Percentiles rank a stretch among this genome's conserved stretches.
Evolutionary conservation across 2,888 invertebrate species (phyloP).

Genomic region (Elegia similella): DNA sequence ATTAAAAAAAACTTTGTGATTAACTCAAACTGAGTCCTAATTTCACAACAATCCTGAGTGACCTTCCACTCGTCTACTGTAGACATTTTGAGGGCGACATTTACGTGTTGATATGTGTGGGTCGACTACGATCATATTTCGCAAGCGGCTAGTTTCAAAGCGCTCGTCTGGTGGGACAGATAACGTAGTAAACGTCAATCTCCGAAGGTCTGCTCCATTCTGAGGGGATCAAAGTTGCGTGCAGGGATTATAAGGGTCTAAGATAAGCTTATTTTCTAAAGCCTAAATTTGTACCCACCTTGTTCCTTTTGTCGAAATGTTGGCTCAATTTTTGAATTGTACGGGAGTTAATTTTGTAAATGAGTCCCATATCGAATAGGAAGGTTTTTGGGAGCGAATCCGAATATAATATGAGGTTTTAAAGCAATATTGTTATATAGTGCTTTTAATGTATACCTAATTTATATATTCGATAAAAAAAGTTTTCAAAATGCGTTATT

Average conservation of each 20-base stretch:
- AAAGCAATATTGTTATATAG: too few species aligned
- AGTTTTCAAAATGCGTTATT: too few species aligned
- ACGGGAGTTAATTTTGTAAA: constrained; percentile 25
- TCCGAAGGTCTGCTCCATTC: constrained; percentile 69
- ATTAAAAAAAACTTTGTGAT: too few species aligned
- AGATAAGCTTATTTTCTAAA: constrained; percentile 75
- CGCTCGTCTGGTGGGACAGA: constrained; percentile 63
- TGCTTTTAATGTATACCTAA: too few species aligned
- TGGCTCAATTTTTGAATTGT: constrained; percentile 43
- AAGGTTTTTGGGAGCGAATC: not conserved
- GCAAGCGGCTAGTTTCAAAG: constrained; percentile 54
- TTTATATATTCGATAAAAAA: too few species aligned
- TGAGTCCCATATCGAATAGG: constrained; percentile 20
- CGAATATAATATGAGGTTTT: too few species aligned
- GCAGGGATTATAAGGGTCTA: constrained; percentile 77
- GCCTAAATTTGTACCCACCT: constrained; percentile 69
- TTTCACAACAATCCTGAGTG: too few species aligned
- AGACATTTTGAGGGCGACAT: constrained; percentile 10
- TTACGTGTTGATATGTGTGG: constrained; percentile 22
- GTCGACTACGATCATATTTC: constrained; percentile 39
- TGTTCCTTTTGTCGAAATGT: constrained; percentile 54
- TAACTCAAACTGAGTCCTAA: too few species aligned
- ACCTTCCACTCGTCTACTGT: not conserved
- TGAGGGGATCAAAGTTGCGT: constrained; percentile 75
- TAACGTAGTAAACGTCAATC: constrained; percentile 76